Evolutionary conservation across 2,113 vertebrate genomes (phyloP).

Genomic region (Emydocephalus ijimae): DNA sequence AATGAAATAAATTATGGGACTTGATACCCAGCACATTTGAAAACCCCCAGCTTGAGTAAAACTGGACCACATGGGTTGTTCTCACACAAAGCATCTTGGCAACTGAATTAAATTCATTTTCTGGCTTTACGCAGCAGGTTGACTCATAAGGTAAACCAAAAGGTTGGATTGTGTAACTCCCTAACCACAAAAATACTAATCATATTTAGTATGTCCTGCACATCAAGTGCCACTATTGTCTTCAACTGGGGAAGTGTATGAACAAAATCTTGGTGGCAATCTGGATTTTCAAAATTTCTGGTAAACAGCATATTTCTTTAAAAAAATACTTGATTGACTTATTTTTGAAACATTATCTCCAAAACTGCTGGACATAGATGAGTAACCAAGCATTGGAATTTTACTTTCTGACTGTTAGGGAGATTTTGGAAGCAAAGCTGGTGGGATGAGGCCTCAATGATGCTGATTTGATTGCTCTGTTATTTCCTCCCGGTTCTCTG

Average conservation of each 20-base stretch:
- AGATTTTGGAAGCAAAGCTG: background rate
- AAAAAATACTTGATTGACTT: background rate
- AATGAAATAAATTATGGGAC: background rate
- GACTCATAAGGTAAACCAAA: background rate
- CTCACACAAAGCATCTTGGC: background rate
- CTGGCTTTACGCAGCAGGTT: background rate
- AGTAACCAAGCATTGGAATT: conserved; percentile 6
- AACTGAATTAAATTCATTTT: background rate
- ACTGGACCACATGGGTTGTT: background rate
- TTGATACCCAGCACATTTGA: background rate
- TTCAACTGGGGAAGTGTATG: background rate
- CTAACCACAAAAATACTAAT: background rate
- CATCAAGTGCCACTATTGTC: background rate
- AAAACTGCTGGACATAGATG: background rate
- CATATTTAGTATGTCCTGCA: background rate
- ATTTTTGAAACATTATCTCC: background rate
- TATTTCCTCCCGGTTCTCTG: conserved; percentile 51
- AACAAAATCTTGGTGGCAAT: background rate
- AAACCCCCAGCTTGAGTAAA: background rate
- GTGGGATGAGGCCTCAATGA: background rate
- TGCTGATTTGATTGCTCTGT: conserved; percentile 46
- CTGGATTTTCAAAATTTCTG: background rate
- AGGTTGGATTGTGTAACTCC: background rate
- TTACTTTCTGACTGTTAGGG: conserved; percentile 8
- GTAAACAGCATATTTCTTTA: background rate